Evolutionary conservation across 2,113 vertebrate genomes (phyloP).

Genomic region (Grammomys dolichurus): DNA sequence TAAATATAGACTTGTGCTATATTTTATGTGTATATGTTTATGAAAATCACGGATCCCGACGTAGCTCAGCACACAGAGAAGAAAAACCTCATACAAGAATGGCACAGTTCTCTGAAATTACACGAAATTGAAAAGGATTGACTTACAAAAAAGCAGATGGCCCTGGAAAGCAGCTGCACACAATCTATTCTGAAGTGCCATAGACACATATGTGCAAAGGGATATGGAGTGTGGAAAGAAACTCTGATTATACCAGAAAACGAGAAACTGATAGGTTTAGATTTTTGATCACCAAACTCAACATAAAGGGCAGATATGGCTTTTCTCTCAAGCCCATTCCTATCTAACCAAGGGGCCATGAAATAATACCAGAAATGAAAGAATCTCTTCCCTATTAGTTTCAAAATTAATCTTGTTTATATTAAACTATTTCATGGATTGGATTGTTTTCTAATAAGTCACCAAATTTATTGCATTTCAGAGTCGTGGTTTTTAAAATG

Average conservation of each 20-base stretch:
- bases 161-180: conserved; percentile 56
- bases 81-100: conserved; percentile 23
- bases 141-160: conserved; percentile 74
- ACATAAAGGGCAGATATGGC: background rate
- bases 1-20: background rate
- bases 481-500: background rate
- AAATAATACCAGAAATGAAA: background rate
- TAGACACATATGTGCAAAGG: conserved; percentile 51
- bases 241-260: background rate
- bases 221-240: background rate
- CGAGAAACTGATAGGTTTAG: conserved; percentile 1
- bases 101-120: conserved; percentile 60
- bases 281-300: background rate
- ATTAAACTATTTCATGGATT: background rate
- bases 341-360: background rate
- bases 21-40: conserved; percentile 11
- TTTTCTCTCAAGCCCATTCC: background rate
- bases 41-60: conserved; percentile 32
- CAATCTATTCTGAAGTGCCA: conserved; percentile 52
- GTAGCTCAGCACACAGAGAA: background rate
- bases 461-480: background rate
- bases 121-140: conserved; percentile 55
- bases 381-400: background rate
- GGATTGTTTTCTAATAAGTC: background rate
- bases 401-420: background rate